Evolutionary conservation across 1,140 invertebrate species (phyloP), one percentile per base, ranked within the genome.

Genomic region (Zaprionus kolodkinae): DNA sequence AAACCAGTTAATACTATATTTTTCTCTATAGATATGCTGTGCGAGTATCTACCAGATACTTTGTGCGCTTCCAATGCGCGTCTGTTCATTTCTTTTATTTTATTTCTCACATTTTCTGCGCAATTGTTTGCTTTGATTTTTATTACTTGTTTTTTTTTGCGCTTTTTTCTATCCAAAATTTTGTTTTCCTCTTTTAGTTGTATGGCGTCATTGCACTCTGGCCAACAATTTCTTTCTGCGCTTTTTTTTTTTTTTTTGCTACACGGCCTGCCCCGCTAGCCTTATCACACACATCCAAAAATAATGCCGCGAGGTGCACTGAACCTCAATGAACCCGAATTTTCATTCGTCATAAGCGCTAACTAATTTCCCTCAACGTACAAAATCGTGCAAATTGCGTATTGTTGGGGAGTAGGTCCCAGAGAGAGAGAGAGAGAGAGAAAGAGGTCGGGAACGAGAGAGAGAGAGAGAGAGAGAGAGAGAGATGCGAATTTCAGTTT

Each of bases 21-120:
- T 52, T n/a, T 7, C 21, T 36, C 3, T 13, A 30, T 11, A 30
- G 27, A 30, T 27, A 6, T 27, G 43, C 38, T 68, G 45, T 30
- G 11, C 40, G 13, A 21, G 13, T 66, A 72, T 76, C 61, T 72
- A 56, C 55, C 61, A 65, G 68, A 72, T 72, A 71, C 60, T 59
- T 64, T 71, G 66, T 57, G 40, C 40, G 27, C 52, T 48, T 17
- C n/a, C 43, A 27, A 27, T 45, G 72, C 45, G 27, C 43, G 38
- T 33, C 52, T 64, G 36, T 55, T 57, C 27, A 43, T 38, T 69
- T 72, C 30, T 48, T 48, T 72, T 60, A 61, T 9, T 10, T 35
- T 4, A 52, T 61, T 52, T 71, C 43, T 64, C 73, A 61, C 55
- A 76, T 76, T 76, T 76, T 72, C 61, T 76, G 73, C 69, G 69